Conservation (phyloP, 2,888 invertebrate genomes). For the Diachrysia chrysitis region DNA sequence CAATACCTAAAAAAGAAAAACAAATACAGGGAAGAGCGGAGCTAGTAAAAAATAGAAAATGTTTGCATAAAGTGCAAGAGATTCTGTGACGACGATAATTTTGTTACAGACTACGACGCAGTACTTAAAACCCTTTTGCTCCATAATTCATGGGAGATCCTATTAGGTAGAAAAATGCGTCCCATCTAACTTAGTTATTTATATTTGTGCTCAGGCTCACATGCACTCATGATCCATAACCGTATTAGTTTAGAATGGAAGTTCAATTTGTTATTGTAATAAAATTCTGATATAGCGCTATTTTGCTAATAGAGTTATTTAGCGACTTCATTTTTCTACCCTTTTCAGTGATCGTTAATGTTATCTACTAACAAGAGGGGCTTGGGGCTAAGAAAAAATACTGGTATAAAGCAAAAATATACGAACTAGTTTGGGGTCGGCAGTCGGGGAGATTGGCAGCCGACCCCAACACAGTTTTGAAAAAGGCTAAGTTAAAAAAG, state of each 20-base stretch:
- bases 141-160: conserved; percentile 13
- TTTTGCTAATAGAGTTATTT: background rate
- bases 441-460: background rate
- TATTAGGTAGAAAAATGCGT: conserved; percentile 37
- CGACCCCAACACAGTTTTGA: background rate
- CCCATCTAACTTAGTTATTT: conserved; percentile 20
- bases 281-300: background rate
- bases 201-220: conserved; percentile 5
- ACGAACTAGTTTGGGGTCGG: background rate
- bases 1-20: conserved; percentile 7
- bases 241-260: background rate
- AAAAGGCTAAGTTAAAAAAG: background rate
- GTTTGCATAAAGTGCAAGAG: conserved; percentile 27
- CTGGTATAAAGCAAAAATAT: background rate
- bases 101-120: conserved; percentile 21
- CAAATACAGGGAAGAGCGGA: conserved; percentile 21
- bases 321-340: too few relatives aligned
- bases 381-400: too few relatives aligned
- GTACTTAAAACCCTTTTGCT: conserved; percentile 26
- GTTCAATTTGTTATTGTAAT: background rate
- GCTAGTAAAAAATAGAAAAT: conserved; percentile 25
- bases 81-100: conserved; percentile 28
- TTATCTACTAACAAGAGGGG: too few relatives aligned
- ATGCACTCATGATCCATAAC: background rate
- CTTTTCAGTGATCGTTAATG: too few relatives aligned